Percentiles rank a stretch among this genome's conserved stretches.
Conservation (phyloP, 92 coral and sea anemone genomes). For the Phymanthus crucifer region DNA sequence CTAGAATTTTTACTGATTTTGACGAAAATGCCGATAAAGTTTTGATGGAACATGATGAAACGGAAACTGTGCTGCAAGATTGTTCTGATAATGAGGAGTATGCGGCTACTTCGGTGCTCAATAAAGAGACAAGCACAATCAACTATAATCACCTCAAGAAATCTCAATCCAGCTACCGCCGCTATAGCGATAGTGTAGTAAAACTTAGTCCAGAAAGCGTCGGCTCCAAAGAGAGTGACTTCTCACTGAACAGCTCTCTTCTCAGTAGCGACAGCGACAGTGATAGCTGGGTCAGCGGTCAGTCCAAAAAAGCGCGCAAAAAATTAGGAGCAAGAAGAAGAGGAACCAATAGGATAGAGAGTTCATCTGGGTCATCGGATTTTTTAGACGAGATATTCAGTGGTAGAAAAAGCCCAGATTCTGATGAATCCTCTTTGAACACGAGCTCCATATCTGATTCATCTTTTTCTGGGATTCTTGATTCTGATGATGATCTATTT, state of each 20-base stretch:
- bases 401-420: neutral
- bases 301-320: neutral
- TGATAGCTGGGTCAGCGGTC: neutral
- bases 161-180: neutral
- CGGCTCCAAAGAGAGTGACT: neutral
- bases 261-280: neutral
- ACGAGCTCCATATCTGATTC: neutral
- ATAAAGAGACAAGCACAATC: too few species aligned
- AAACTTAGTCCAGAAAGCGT: neutral
- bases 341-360: neutral
- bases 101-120: too few species aligned
- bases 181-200: neutral
- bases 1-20: neutral
- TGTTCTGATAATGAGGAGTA: too few species aligned
- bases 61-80: neutral
- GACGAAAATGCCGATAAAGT: neutral
- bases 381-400: neutral
- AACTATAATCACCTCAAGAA: too few species aligned
- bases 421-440: neutral
- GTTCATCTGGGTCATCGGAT: neutral
- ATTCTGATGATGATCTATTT: neutral
- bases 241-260: neutral
- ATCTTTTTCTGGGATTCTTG: neutral
- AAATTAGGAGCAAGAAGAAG: too few species aligned
- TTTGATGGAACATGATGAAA: neutral